Evolutionary conservation across 1,140 invertebrate species (phyloP).

Genomic region (Cydia splendana): DNA sequence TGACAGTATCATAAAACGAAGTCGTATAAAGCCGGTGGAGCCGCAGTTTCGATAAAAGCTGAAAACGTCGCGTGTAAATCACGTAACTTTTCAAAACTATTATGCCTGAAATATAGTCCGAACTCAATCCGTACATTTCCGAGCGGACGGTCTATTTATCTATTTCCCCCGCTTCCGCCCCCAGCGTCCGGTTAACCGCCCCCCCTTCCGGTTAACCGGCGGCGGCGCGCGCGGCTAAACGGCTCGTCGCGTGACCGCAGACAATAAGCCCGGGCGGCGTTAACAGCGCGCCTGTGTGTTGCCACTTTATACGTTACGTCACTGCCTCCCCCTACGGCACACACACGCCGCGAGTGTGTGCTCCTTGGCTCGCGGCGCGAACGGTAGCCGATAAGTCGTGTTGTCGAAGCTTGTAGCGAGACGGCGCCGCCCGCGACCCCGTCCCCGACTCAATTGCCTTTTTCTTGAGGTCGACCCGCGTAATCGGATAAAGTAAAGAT

Average conservation of each 20-base stretch:
- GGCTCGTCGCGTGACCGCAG: constrained; percentile 79
- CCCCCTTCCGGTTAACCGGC: constrained; percentile 78
- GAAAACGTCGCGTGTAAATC: constrained; percentile 75
- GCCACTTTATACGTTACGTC: constrained; percentile 80
- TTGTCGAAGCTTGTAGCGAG: constrained; percentile 61
- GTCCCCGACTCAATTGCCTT: constrained; percentile 69
- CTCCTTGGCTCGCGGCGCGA: constrained; percentile 34
- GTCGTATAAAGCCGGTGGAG: constrained; percentile 53
- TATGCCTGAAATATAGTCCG: constrained; percentile 77
- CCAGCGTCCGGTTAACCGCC: constrained; percentile 78
- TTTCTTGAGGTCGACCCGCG: constrained; percentile 72
- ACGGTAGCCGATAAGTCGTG: constrained; percentile 63
- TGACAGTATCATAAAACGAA: constrained; percentile 60
- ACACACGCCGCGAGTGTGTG: constrained; percentile 46
- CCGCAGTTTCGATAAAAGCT: constrained; percentile 59
- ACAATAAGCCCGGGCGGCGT: constrained; percentile 78
- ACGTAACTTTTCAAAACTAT: constrained; percentile 77
- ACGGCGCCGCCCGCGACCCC: constrained; percentile 49
- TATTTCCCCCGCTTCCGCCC: constrained; percentile 78
- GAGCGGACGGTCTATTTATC: constrained; percentile 79
- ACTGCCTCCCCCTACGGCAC: constrained; percentile 46
- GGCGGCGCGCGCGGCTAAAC: constrained; percentile 76
- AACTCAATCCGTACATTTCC: constrained; percentile 79
- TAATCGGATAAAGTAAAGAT: constrained; percentile 76
- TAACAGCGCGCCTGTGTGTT: constrained; percentile 78